Percentiles rank a stretch among this genome's conserved stretches.
Conservation (phyloP, 2,797 vertebrate species). For the Falco biarmicus region DNA sequence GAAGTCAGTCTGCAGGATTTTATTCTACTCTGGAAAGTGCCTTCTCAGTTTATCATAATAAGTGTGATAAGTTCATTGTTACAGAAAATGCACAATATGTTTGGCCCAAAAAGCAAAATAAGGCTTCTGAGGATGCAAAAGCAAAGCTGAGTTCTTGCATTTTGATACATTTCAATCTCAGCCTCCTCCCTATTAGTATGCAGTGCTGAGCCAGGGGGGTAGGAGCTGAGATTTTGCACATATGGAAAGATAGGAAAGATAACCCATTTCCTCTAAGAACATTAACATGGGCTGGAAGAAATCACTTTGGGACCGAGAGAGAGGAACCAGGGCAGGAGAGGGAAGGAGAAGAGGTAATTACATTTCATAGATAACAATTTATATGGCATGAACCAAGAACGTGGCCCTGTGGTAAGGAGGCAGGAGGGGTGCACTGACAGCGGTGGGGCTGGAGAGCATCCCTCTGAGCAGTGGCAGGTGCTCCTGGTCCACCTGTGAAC, state of each 20-base stretch:
- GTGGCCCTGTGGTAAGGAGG: not conserved
- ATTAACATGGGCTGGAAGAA: not conserved
- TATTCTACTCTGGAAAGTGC: conserved; percentile 10
- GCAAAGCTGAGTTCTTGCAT: conserved; percentile 36
- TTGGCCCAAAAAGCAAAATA: conserved; percentile 50
- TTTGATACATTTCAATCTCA: conserved; percentile 41
- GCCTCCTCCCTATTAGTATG: conserved; percentile 41
- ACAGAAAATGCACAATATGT: conserved; percentile 49
- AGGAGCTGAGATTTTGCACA: conserved; percentile 19
- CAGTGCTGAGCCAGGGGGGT: conserved; percentile 7
- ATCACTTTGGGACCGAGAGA: not conserved
- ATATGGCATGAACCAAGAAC: fast-evolving
- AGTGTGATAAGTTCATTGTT: conserved; percentile 57
- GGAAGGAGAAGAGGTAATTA: not conserved
- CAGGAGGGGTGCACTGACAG: not conserved
- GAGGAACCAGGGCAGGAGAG: not conserved
- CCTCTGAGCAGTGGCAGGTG: not conserved
- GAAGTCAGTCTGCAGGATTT: conserved; percentile 37
- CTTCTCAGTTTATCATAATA: conserved; percentile 48
- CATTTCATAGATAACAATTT: not conserved
- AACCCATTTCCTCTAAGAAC: conserved; percentile 39
- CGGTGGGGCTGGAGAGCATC: not conserved
- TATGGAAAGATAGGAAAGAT: conserved; percentile 42
- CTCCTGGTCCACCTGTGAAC: not conserved
- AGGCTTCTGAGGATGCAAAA: conserved; percentile 31